Percentiles rank a stretch among this genome's conserved stretches.
Conservation (phyloP, 2,888 invertebrate species). For the Chouioia cunea region DNA sequence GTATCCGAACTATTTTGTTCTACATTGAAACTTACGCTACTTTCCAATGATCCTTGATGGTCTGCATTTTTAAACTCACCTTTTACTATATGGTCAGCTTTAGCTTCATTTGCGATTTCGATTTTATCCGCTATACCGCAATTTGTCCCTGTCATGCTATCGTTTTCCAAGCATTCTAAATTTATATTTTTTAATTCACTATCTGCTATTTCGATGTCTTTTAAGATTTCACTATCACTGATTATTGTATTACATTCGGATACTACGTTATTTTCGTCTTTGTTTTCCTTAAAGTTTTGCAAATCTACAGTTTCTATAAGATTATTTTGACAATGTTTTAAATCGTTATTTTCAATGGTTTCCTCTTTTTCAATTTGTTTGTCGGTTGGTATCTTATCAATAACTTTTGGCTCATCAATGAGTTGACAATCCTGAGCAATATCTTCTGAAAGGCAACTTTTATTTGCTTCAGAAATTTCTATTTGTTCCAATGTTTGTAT, state of each 20-base stretch:
- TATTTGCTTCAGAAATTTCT: slow-evolving; percentile 6
- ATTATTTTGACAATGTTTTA: too few species aligned
- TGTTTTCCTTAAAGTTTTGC: too few species aligned
- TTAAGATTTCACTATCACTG: too few species aligned
- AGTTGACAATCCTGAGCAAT: neutral
- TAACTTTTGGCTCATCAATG: neutral
- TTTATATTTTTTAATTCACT: neutral
- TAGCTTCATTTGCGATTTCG: slow-evolving; percentile 7
- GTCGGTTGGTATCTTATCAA: neutral
- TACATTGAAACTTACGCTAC: too few species aligned
- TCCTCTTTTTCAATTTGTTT: neutral
- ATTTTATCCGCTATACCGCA: slow-evolving; percentile 1
- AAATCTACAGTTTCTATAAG: too few species aligned
- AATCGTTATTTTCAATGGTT: slow-evolving; percentile 4
- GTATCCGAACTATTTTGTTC: too few species aligned
- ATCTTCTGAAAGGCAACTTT: neutral
- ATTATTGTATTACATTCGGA: too few species aligned
- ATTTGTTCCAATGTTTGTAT: neutral
- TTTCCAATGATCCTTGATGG: too few species aligned
- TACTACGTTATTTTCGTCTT: too few species aligned
- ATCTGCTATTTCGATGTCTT: neutral
- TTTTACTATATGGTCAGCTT: neutral
- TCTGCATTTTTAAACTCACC: too few species aligned
- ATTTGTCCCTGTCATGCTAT: neutral
- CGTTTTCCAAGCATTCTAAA: slow-evolving; percentile 10